phyloP scores from a whole-genome alignment of 2,888 invertebrate species.

The Lasioglossum lativentre region DNA sequence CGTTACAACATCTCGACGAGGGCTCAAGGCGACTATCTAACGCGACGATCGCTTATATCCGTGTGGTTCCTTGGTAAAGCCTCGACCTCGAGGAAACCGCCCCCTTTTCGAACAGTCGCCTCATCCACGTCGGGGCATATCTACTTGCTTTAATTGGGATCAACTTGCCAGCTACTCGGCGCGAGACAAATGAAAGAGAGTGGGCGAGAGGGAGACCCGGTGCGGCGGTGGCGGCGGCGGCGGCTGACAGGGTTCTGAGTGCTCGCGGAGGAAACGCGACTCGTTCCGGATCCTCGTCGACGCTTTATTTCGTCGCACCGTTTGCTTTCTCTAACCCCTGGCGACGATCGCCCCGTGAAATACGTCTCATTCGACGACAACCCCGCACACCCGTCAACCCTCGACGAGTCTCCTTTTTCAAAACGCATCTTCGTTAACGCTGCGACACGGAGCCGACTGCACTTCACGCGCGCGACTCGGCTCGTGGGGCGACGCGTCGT shows the following conservation, averaged over 20 bases:
- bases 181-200: conserved; percentile 79
- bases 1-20: not conserved
- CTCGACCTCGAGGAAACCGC: conserved; percentile 31
- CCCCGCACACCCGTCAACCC: conserved; percentile 5
- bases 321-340: conserved; percentile 6
- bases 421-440: conserved; percentile 60
- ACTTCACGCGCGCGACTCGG: conserved; percentile 29
- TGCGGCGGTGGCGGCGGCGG: conserved; percentile 25
- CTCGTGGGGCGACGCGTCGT: not conserved
- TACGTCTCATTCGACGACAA: not conserved
- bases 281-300: conserved; percentile 45
- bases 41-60: conserved; percentile 9
- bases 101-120: conserved; percentile 26
- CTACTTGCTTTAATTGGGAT: conserved; percentile 81
- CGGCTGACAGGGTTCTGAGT: conserved; percentile 59
- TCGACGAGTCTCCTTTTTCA: conserved; percentile 32
- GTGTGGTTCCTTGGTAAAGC: not conserved
- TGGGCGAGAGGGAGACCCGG: conserved; percentile 51
- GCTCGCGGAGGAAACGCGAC: conserved; percentile 51
- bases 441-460: conserved; percentile 12
- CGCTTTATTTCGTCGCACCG: conserved; percentile 37
- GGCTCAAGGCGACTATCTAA: not conserved
- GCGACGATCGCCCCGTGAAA: conserved; percentile 12
- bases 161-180: conserved; percentile 76
- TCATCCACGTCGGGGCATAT: conserved; percentile 59